phyloP scores from a whole-genome alignment of 1,140 invertebrate species.

The Schlechtendalia chinensis region DNA sequence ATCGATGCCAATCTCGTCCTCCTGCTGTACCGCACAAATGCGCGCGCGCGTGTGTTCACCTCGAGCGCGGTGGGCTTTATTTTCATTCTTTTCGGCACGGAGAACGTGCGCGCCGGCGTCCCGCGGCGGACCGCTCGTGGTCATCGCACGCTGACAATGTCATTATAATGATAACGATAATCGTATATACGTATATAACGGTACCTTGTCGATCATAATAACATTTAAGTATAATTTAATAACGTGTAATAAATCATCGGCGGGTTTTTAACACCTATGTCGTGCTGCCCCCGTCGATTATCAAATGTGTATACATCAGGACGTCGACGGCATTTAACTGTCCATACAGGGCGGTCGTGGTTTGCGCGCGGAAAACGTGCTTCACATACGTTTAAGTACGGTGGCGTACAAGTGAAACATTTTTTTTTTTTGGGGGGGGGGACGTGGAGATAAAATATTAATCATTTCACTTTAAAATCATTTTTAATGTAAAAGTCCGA shows the following conservation, averaged over 20 bases:
- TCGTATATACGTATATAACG: not conserved
- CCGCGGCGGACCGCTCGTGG: constrained; percentile 38
- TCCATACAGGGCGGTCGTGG: not conserved
- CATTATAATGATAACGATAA: constrained; percentile 15
- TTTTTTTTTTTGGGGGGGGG: too few relatives aligned
- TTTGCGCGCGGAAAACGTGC: not conserved
- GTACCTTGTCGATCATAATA: not conserved
- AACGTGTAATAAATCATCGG: constrained; percentile 36
- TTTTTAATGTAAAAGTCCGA: too few relatives aligned
- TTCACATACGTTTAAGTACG: too few relatives aligned
- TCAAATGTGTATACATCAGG: not conserved
- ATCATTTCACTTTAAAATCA: too few relatives aligned
- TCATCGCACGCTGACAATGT: constrained; percentile 21
- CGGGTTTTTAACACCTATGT: constrained; percentile 34
- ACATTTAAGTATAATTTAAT: not conserved
- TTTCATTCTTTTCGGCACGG: not conserved
- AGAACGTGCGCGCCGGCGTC: constrained; percentile 20
- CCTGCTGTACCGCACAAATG: not conserved
- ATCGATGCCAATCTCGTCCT: constrained; percentile 31
- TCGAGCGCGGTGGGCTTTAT: not conserved
- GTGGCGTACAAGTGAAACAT: too few relatives aligned
- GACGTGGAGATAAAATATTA: too few relatives aligned
- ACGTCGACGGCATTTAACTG: not conserved
- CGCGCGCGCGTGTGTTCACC: not conserved
- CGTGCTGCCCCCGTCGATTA: constrained; percentile 34